Conservation (phyloP, 2,888 invertebrate species). For the Microplitis deprimator region DNA sequence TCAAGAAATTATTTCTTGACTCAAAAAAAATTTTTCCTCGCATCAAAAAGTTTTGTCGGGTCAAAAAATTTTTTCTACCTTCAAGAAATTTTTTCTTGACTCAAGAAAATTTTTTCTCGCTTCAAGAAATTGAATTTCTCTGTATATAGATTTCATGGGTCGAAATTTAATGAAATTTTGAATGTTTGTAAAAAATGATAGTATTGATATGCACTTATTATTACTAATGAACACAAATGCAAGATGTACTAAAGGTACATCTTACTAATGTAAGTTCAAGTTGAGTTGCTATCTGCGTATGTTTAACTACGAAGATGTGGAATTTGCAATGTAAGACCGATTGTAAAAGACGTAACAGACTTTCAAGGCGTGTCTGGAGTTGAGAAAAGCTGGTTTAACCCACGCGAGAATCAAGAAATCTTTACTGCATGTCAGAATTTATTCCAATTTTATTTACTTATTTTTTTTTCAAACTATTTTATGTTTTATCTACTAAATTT, state of each 20-base stretch:
- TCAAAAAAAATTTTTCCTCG: no score
- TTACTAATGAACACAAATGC: not conserved
- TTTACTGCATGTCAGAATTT: conserved; percentile 22
- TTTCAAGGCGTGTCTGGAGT: conserved; percentile 22
- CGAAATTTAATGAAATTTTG: no score
- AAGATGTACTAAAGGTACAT: not conserved
- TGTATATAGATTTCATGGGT: no score
- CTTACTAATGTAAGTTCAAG: conserved; percentile 16
- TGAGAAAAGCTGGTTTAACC: conserved; percentile 36
- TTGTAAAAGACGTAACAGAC: conserved; percentile 1
- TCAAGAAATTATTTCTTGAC: no score
- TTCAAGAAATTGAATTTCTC: no score
- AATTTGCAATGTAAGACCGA: conserved; percentile 10
- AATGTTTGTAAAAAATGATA: no score
- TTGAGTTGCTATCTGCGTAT: conserved; percentile 17
- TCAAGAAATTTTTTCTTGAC: no score
- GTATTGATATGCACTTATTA: not conserved
- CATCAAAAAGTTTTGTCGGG: no score
- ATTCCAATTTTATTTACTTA: conserved; percentile 18
- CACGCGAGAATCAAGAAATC: conserved; percentile 28
- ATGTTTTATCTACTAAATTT: not conserved
- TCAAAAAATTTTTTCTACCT: no score
- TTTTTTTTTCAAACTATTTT: conserved; percentile 7
- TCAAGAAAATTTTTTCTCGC: no score
- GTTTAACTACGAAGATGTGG: conserved; percentile 25